Conservation (phyloP, 2,888 invertebrate genomes). For the Deilephila porcellus region DNA sequence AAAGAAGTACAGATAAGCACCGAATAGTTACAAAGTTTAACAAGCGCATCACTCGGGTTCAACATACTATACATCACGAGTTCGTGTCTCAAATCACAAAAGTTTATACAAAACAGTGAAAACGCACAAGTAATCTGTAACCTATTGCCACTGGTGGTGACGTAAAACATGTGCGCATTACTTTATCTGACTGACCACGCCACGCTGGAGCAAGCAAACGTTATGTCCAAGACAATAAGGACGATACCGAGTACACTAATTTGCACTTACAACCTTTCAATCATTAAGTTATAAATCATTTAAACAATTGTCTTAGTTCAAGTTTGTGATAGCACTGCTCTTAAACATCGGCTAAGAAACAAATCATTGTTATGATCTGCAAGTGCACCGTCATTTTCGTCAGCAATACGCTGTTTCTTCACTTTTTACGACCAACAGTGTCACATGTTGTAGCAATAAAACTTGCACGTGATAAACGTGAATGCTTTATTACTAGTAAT, state of each 20-base stretch:
- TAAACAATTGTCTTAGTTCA: slow-evolving; percentile 1
- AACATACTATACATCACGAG: background rate
- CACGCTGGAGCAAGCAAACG: background rate
- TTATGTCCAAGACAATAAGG: background rate
- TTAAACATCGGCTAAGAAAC: background rate
- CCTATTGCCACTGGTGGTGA: slow-evolving; percentile 43
- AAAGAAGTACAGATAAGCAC: too few relatives aligned
- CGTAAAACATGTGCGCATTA: slow-evolving; percentile 47
- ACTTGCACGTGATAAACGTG: too few relatives aligned
- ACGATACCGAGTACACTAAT: background rate
- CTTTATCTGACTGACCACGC: slow-evolving; percentile 24
- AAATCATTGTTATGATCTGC: too few relatives aligned
- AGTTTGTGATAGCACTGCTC: background rate
- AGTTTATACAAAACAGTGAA: slow-evolving; percentile 5
- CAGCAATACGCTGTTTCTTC: too few relatives aligned
- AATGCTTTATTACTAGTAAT: too few relatives aligned
- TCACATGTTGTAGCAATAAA: too few relatives aligned
- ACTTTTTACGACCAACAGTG: too few relatives aligned
- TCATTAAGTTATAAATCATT: background rate
- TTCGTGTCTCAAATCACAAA: background rate
- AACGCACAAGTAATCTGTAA: slow-evolving; percentile 36
- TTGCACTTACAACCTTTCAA: background rate
- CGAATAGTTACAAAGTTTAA: too few relatives aligned
- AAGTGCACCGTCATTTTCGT: too few relatives aligned
- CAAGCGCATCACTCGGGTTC: background rate